Evolutionary conservation across 2,888 invertebrate species (phyloP).

Genomic region (Chloromyia formosa): DNA sequence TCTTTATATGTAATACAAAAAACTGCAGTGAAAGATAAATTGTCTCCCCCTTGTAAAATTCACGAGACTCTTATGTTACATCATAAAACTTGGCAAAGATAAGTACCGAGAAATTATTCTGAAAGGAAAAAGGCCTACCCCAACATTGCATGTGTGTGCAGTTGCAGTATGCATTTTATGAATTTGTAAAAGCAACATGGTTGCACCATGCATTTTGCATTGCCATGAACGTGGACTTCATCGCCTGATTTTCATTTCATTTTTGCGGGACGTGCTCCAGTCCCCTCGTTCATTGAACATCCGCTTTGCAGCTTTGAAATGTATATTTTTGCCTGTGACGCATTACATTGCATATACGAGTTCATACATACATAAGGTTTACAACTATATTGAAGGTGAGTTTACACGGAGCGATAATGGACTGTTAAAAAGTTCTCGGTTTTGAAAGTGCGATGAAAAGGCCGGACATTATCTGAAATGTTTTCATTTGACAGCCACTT

Average conservation of each 20-base stretch:
- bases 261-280: constrained; percentile 19
- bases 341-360: constrained; percentile 18
- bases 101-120: constrained; percentile 16
- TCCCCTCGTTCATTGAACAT: constrained; percentile 9
- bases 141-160: constrained; percentile 32
- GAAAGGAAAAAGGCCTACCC: constrained; percentile 36
- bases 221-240: constrained; percentile 8
- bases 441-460: no score
- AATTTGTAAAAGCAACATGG: background rate
- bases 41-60: constrained; percentile 33
- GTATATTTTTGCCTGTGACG: constrained; percentile 21
- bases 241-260: constrained; percentile 19
- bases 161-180: constrained; percentile 18
- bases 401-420: background rate
- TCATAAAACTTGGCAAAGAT: constrained; percentile 22
- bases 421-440: no score
- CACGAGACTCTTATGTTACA: constrained; percentile 33
- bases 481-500: no score
- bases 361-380: constrained; percentile 3
- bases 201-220: constrained; percentile 14
- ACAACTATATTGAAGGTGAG: background rate
- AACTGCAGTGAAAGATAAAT: constrained; percentile 22
- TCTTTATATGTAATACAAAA: background rate
- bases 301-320: constrained; percentile 17
- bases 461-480: no score